phyloP scores from a whole-genome alignment of 2,888 invertebrate species.

The Hoplodrina blanda region DNA sequence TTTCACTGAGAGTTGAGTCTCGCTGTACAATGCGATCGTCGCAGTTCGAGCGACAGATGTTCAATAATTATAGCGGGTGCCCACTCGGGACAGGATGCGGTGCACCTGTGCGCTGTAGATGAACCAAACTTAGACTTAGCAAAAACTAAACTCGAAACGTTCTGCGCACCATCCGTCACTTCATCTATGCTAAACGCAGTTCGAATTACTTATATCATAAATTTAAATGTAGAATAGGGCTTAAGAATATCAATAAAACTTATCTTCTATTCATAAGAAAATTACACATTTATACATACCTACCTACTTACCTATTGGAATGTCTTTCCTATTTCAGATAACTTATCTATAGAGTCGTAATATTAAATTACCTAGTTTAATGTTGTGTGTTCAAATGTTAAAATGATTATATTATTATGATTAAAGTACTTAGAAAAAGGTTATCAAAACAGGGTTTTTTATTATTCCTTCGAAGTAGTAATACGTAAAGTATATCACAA shows the following conservation, averaged over 20 bases:
- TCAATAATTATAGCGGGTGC: slow-evolving; percentile 80
- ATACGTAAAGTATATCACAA: slow-evolving; percentile 2
- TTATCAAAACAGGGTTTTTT: slow-evolving; percentile 1
- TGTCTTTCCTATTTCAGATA: slow-evolving; percentile 42
- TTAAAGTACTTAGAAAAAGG: slow-evolving; percentile 1
- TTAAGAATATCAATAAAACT: not conserved
- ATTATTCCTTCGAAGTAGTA: slow-evolving; percentile 1
- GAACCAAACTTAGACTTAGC: slow-evolving; percentile 75
- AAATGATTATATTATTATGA: not conserved
- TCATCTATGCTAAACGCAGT: slow-evolving; percentile 30
- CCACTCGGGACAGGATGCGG: slow-evolving; percentile 83
- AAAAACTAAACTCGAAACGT: slow-evolving; percentile 73
- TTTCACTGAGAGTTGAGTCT: slow-evolving; percentile 43
- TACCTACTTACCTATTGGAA: slow-evolving; percentile 1
- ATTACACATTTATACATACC: not conserved
- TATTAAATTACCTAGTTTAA: slow-evolving; percentile 29
- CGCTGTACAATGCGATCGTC: slow-evolving; percentile 45
- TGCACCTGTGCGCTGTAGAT: slow-evolving; percentile 84
- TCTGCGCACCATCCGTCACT: slow-evolving; percentile 42
- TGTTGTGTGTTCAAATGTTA: slow-evolving; percentile 29
- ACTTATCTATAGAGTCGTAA: slow-evolving; percentile 42
- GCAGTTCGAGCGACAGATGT: slow-evolving; percentile 80
- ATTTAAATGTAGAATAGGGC: slow-evolving; percentile 13
- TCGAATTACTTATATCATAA: slow-evolving; percentile 16
- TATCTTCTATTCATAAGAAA: slow-evolving; percentile 13